A percentile compares a stretch with the other conserved stretches of the same genome.
These are phyloP conservation scores for Stegodyphus dumicola DNA, from an alignment of 1,140 invertebrate genomes.

Conservation along the genomic window DNA sequence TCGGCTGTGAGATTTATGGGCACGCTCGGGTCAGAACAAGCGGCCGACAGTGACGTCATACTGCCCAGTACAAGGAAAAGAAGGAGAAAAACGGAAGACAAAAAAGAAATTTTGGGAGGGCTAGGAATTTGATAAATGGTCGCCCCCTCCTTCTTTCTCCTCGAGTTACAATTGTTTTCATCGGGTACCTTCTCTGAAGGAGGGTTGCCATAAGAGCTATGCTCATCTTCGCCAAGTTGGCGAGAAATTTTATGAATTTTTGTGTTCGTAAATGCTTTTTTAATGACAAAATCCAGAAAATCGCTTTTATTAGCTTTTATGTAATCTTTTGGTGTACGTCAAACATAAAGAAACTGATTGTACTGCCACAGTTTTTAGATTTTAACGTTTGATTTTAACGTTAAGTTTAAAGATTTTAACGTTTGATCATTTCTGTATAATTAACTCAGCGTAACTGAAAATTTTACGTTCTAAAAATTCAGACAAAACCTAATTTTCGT, in stretches of 20 bases:
- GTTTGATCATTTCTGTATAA: too few relatives aligned
- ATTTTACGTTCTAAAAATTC: too few relatives aligned
- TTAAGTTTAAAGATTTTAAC: too few relatives aligned
- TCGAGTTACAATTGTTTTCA: conserved; percentile 55
- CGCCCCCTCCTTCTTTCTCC: conserved; percentile 22
- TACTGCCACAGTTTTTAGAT: too few relatives aligned
- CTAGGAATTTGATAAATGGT: conserved; percentile 56
- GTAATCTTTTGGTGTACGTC: too few relatives aligned
- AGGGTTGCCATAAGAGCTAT: conserved; percentile 16
- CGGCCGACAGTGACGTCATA: conserved; percentile 50
- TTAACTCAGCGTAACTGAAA: too few relatives aligned
- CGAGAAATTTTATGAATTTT: background rate
- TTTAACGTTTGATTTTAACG: too few relatives aligned
- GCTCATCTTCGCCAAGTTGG: background rate
- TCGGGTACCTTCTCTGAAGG: conserved; percentile 31
- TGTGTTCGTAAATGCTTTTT: too few relatives aligned
- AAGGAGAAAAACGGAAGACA: background rate
- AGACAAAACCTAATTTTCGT: too few relatives aligned
- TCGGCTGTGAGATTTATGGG: background rate
- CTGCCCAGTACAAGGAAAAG: conserved; percentile 36
- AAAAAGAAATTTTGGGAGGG: conserved; percentile 24
- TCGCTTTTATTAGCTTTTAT: too few relatives aligned
- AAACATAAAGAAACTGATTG: too few relatives aligned
- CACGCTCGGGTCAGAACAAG: conserved; percentile 5
- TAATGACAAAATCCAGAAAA: too few relatives aligned